Evolutionary conservation across 2,888 invertebrate species (phyloP).

Genomic region (Ctena decussata): DNA sequence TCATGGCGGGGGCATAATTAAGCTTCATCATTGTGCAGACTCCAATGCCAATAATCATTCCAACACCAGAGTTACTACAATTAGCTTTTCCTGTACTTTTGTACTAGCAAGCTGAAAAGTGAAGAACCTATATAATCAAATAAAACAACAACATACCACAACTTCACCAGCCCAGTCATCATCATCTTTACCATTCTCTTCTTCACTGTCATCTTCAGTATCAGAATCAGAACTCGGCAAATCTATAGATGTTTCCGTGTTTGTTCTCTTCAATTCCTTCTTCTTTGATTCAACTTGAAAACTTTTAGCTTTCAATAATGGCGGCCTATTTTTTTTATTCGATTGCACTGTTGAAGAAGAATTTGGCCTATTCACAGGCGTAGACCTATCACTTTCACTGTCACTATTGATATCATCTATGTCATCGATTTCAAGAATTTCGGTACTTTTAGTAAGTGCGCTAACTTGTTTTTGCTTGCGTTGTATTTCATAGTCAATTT

Average conservation of each 20-base stretch:
- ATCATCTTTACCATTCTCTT: conserved; percentile 49
- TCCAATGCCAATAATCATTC: too few species aligned
- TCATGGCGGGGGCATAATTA: too few species aligned
- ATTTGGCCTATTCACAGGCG: not conserved
- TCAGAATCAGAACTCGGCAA: conserved; percentile 42
- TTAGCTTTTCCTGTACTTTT: too few species aligned
- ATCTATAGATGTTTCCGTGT: conserved; percentile 52
- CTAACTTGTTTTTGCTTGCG: conserved; percentile 55
- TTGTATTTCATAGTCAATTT: conserved; percentile 82
- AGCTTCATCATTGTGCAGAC: too few species aligned
- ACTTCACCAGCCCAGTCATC: conserved; percentile 32
- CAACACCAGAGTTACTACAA: too few species aligned
- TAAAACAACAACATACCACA: conserved; percentile 44
- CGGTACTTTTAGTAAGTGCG: conserved; percentile 53
- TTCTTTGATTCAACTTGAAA: conserved; percentile 41
- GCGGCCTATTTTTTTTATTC: conserved; percentile 43
- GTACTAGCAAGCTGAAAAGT: too few species aligned
- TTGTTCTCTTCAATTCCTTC: conserved; percentile 49
- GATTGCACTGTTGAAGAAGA: conserved; percentile 35
- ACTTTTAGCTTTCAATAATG: conserved; percentile 50
- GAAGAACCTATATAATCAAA: too few species aligned
- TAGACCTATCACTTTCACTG: conserved; percentile 27
- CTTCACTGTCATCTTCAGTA: conserved; percentile 48
- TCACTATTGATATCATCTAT: conserved; percentile 55
- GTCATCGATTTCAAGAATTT: conserved; percentile 71